Conservation (phyloP, 2,797 vertebrate genomes). For the Rhadinocentrus ornatus region DNA sequence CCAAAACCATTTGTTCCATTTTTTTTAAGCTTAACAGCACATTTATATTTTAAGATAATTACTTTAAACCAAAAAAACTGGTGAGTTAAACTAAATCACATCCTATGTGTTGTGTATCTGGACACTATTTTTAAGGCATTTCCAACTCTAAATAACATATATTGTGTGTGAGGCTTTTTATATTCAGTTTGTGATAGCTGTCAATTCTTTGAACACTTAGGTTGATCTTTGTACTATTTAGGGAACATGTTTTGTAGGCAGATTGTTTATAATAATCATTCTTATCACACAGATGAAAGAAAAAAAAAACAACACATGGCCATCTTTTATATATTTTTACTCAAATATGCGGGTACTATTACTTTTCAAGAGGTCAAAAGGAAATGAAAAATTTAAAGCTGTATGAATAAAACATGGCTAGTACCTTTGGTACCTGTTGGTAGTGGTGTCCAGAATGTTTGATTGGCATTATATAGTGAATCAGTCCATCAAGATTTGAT, state of each 20-base stretch:
- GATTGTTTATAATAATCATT: constrained; percentile 62
- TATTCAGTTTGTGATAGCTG: constrained; percentile 15
- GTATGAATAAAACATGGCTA: constrained; percentile 80
- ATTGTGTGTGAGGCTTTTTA: background rate
- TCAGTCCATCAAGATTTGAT: constrained; percentile 70
- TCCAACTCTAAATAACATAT: constrained; percentile 2
- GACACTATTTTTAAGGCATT: background rate
- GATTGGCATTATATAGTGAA: constrained; percentile 78
- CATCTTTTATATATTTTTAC: constrained; percentile 12
- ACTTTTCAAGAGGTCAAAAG: constrained; percentile 59
- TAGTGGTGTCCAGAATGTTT: constrained; percentile 74
- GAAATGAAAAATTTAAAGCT: constrained; percentile 67
- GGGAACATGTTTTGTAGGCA: constrained; percentile 29
- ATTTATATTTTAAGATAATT: background rate
- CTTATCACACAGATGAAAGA: constrained; percentile 60
- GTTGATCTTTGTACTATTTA: constrained; percentile 52
- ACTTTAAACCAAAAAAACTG: background rate
- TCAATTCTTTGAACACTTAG: constrained; percentile 41
- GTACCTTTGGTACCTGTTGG: constrained; percentile 70
- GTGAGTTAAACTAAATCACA: too few relatives aligned
- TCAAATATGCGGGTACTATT: constrained; percentile 17
- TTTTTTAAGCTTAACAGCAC: too few relatives aligned
- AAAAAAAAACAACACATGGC: constrained; percentile 31
- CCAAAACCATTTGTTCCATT: background rate
- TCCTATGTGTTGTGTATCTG: too few relatives aligned